Evolutionary conservation across 2,888 invertebrate genomes (phyloP), one percentile per base, ranked within the genome.

Genomic region (Parnassius smintheus): DNA sequence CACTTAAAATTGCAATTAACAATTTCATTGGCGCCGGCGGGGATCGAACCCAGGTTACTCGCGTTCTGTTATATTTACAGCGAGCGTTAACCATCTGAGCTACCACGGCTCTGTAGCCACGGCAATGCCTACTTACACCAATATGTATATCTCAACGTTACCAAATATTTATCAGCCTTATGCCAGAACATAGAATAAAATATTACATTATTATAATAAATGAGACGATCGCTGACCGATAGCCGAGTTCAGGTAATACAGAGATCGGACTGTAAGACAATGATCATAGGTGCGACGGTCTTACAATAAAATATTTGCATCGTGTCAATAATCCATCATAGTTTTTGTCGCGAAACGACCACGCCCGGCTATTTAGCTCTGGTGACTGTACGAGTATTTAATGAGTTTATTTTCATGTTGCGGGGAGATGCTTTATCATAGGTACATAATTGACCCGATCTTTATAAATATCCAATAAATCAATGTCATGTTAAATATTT

Each of bases 291-390:
- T 69, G 71, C 68, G 75, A 76, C 68, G 69, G 75, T 81, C 77
- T 81, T 49, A 84, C 83, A 80, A 82, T 73, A 78, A 83, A 79
- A 75, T 62, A 76, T 76, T 71, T 77, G 77, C 77, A 80, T 75
- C 74, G 75, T 72, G 77, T 72, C 73, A 68, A 78, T 76, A 77
- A 90, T 89, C 81, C 78, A 88, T 90, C 88, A 86, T 81, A 55
- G 80, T 86, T 86, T 88, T 88, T 87, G 83, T 82, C 78, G 72
- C 75, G 70, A 66, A 78, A 78, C 77, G 78, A 74, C 73, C 75
- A 72, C 73, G 75, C 73, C 74, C 73, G 77, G 70, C 70, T 71
- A 68, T 76, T 78, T 75, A 75, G 71, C 69, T 73, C 68, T 68
- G 69, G 73, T 85, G 86, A 85, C 86, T 83, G 85, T 85, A 35